Conservation (phyloP, 2,888 invertebrate genomes). For the Lamellibrachia columna region DNA sequence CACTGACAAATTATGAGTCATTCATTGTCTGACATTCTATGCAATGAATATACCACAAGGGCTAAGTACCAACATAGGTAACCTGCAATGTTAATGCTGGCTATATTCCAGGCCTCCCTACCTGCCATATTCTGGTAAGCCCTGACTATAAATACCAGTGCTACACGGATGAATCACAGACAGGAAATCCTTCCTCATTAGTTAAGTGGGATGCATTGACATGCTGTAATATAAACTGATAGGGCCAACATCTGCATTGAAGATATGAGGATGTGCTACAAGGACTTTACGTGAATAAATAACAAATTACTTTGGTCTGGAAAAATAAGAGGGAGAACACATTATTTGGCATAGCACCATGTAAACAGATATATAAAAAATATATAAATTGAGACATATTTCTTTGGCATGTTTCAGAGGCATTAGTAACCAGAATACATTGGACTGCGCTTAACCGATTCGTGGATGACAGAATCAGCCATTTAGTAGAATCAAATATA, state of each 20-base stretch:
- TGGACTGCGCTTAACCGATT: background rate
- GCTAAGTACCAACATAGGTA: background rate
- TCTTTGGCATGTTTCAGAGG: background rate
- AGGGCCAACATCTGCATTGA: background rate
- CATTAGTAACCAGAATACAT: background rate
- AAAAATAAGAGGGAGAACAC: background rate
- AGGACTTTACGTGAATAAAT: background rate
- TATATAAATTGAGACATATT: background rate
- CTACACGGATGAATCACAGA: background rate
- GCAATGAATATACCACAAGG: background rate
- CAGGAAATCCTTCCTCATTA: background rate
- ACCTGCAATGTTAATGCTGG: background rate
- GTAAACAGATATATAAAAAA: background rate
- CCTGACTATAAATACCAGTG: background rate
- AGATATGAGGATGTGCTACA: background rate
- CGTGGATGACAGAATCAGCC: too few relatives aligned
- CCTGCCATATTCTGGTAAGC: background rate
- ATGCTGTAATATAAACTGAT: slow-evolving; percentile 16
- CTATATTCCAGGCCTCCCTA: background rate
- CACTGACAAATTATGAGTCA: background rate
- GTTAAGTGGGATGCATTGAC: background rate
- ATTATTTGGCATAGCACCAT: background rate
- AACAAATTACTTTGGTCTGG: background rate
- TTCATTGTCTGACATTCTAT: background rate
- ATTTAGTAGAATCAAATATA: too few relatives aligned